These are phyloP conservation scores for Iphiclides podalirius DNA, from an alignment of 2,888 invertebrate species.

Conservation along the genomic window DNA sequence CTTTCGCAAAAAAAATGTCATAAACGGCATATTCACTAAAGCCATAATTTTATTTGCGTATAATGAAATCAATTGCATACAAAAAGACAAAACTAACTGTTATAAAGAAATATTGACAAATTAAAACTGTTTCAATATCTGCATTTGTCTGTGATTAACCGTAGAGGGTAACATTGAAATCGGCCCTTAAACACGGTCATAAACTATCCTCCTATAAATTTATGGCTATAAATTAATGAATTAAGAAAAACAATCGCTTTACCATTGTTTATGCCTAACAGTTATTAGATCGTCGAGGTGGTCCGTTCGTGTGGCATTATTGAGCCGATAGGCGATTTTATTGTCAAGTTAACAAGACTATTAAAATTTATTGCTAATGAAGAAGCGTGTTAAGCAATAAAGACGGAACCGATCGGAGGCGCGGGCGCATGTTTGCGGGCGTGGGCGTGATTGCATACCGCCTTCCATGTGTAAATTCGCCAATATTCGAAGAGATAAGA, in stretches of 20 bases:
- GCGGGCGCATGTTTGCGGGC: constrained; percentile 40
- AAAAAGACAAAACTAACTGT: too few species aligned
- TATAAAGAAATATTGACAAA: background rate
- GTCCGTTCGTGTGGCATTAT: constrained; percentile 12
- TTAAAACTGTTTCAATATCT: too few species aligned
- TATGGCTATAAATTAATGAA: background rate
- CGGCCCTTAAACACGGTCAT: background rate
- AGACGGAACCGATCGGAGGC: constrained; percentile 45
- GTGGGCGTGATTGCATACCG: constrained; percentile 46
- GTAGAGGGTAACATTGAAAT: background rate
- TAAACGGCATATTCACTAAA: background rate
- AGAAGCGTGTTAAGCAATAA: constrained; percentile 34
- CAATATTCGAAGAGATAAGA: constrained; percentile 13
- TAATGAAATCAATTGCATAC: too few species aligned
- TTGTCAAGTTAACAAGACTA: constrained; percentile 20
- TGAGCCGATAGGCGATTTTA: constrained; percentile 15
- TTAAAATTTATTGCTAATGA: constrained; percentile 24
- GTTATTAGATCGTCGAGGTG: constrained; percentile 4
- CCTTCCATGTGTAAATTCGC: constrained; percentile 26
- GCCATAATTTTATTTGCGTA: too few species aligned
- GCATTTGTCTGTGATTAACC: background rate
- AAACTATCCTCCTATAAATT: background rate
- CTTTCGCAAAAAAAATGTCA: background rate
- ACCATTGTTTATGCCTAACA: constrained; percentile 1
- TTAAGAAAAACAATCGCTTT: background rate